Conservation (phyloP, 2,888 invertebrate species). For the Apotomis betuletana region DNA sequence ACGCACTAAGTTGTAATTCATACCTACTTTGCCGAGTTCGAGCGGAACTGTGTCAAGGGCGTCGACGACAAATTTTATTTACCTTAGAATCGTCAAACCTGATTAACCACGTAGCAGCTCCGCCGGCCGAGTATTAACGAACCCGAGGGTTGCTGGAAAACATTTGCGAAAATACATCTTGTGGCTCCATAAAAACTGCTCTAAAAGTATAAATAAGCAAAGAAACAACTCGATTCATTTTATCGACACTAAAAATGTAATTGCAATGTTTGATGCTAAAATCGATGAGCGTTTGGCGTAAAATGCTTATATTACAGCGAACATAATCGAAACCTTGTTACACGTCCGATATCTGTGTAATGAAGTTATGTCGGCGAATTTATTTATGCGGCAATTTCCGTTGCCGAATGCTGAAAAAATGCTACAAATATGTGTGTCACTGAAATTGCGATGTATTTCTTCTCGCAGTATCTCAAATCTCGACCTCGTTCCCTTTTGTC, state of each 20-base stretch:
- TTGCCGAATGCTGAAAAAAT: slow-evolving; percentile 8
- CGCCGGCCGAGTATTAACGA: slow-evolving; percentile 16
- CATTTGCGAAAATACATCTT: slow-evolving; percentile 21
- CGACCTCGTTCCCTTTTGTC: slow-evolving; percentile 33
- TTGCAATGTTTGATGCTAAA: slow-evolving; percentile 30
- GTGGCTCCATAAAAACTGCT: slow-evolving; percentile 22
- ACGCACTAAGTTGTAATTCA: slow-evolving; percentile 33
- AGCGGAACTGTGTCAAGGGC: slow-evolving; percentile 53
- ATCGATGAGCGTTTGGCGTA: slow-evolving; percentile 21
- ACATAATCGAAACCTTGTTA: neutral
- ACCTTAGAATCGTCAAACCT: slow-evolving; percentile 48
- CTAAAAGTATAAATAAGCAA: slow-evolving; percentile 25
- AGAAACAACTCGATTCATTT: slow-evolving; percentile 31
- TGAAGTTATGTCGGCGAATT: slow-evolving; percentile 7
- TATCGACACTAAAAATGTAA: slow-evolving; percentile 31
- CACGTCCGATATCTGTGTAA: neutral
- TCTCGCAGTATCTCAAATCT: slow-evolving; percentile 21
- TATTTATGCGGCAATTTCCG: slow-evolving; percentile 25
- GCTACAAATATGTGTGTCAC: slow-evolving; percentile 19
- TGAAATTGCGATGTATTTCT: slow-evolving; percentile 18
- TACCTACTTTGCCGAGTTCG: slow-evolving; percentile 23
- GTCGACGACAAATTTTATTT: slow-evolving; percentile 51
- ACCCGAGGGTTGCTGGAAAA: neutral
- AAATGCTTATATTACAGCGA: slow-evolving; percentile 9
- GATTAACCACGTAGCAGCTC: slow-evolving; percentile 35